Evolutionary conservation across 2,113 vertebrate species (phyloP).

Genomic region (Salvelinus namaycush): DNA sequence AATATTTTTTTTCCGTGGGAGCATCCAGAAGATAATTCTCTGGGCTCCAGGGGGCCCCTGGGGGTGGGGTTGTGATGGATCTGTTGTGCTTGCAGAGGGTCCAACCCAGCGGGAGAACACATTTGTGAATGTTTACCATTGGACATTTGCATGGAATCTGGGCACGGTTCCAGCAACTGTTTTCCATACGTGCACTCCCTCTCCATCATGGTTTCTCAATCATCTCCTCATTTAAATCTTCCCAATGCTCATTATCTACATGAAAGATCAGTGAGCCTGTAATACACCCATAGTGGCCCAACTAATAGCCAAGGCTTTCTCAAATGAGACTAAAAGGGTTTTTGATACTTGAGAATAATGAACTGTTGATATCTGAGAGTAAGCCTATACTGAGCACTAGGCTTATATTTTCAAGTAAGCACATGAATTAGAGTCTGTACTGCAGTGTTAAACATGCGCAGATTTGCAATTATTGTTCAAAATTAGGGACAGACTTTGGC

Average conservation of each 20-base stretch:
- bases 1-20: neutral
- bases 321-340: too few species aligned
- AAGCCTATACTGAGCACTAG: too few species aligned
- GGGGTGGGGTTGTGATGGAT: slow-evolving; percentile 27
- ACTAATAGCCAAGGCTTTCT: too few species aligned
- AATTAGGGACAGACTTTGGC: too few species aligned
- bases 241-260: neutral
- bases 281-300: too few species aligned
- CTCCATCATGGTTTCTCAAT: slow-evolving; percentile 8
- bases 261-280: too few species aligned
- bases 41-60: slow-evolving; percentile 1
- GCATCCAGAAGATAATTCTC: slow-evolving; percentile 1
- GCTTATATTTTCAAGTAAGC: too few species aligned
- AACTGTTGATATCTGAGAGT: too few species aligned
- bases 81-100: neutral
- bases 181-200: slow-evolving; percentile 12
- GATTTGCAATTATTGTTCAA: too few species aligned
- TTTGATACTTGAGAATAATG: too few species aligned
- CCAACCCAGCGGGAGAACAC: slow-evolving; percentile 17
- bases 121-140: slow-evolving; percentile 33
- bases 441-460: too few species aligned
- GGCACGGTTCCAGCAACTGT: slow-evolving; percentile 37
- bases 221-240: neutral
- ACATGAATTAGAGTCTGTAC: too few species aligned
- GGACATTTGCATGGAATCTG: slow-evolving; percentile 47